These are phyloP conservation scores for Melanogrammus aeglefinus DNA, from an alignment of 2,797 vertebrate genomes.

Conservation along the genomic window DNA sequence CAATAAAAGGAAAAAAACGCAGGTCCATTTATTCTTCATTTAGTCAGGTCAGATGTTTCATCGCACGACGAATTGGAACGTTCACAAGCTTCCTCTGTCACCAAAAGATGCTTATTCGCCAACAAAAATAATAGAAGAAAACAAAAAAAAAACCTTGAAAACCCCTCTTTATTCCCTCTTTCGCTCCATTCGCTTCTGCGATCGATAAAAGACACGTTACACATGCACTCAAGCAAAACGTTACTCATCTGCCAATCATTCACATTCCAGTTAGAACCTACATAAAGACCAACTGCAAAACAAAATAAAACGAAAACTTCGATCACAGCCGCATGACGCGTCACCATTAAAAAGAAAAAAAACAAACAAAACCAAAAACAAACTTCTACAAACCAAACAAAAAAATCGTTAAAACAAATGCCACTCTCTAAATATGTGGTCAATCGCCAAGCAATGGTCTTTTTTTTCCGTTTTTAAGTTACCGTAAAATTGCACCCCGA, in stretches of 20 bases:
- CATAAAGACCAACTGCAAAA: slow-evolving; percentile 53
- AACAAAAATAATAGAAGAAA: slow-evolving; percentile 16
- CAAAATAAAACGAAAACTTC: slow-evolving; percentile 46
- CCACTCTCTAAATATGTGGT: slow-evolving; percentile 54
- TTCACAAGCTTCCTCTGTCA: slow-evolving; percentile 64
- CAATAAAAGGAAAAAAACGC: slow-evolving; percentile 46
- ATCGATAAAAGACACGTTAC: slow-evolving; percentile 61
- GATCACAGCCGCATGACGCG: slow-evolving; percentile 47
- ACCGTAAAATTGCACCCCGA: slow-evolving; percentile 49
- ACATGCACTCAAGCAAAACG: slow-evolving; percentile 50
- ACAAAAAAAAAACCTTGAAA: slow-evolving; percentile 38
- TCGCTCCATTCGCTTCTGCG: slow-evolving; percentile 40
- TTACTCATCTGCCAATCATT: slow-evolving; percentile 46
- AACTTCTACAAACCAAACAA: slow-evolving; percentile 29
- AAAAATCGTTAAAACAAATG: slow-evolving; percentile 56
- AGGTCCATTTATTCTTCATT: slow-evolving; percentile 66
- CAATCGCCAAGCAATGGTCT: slow-evolving; percentile 50
- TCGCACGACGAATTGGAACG: slow-evolving; percentile 65
- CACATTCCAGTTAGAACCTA: slow-evolving; percentile 72
- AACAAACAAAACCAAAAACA: not conserved
- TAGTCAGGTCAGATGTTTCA: slow-evolving; percentile 60
- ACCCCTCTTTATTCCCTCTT: slow-evolving; percentile 37
- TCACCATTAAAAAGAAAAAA: slow-evolving; percentile 38
- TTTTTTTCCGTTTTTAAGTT: slow-evolving; percentile 37
- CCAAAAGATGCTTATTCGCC: slow-evolving; percentile 45